Base-by-base conservation (phyloP, 2,113 vertebrate genomes). In the Leucopternis melanops region DNA sequence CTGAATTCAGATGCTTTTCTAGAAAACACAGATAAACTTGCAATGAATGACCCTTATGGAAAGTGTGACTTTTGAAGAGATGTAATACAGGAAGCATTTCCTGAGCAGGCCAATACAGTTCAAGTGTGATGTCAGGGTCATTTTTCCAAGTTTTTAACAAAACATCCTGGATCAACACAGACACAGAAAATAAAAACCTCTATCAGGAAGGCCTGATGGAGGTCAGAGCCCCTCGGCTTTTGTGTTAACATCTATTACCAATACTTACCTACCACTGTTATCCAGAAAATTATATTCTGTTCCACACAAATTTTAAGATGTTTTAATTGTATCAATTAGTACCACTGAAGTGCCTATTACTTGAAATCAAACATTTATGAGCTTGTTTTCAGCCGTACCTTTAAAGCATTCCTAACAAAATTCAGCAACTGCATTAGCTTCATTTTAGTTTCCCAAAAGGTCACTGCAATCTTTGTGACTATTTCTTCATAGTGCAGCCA, bases 101-200 rank as follows among this genome's bases (percentile, higher is more conserved):
- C 94, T 94, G 83, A 86, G 73, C 47, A 75, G 78, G 50, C 70
- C 81, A 90, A 22, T 9, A 29, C 54, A 65, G 86, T 29, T 90
- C 83, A 84, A 81, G 54, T 50, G 65, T 81, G 92, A 88, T 83
- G 62, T 65, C 81, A 84, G 81, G 75, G 85, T 83, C 83, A 94
- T 86, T 84, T 86, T 62, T 86, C 49, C 38, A 65, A 83, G 63
- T 20, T 94, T 84, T 93, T 63, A 90, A 57, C 94, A 95, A 96
- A 96, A 97, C 91, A 95, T 95, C 93, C 96, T 91, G 91, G 49
- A 95, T 72, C 85, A 86, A 55, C 71, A 74, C 36, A 69, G 58
- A 69, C 67, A 58, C 52, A 78, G 63, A 94, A 92, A 80, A 85
- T 32, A 59, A 87, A 89, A 88, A 27, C 26, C 69, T 67, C 66